phyloP scores from a whole-genome alignment of 2,888 invertebrate species.

The Spilosoma lubricipeda region DNA sequence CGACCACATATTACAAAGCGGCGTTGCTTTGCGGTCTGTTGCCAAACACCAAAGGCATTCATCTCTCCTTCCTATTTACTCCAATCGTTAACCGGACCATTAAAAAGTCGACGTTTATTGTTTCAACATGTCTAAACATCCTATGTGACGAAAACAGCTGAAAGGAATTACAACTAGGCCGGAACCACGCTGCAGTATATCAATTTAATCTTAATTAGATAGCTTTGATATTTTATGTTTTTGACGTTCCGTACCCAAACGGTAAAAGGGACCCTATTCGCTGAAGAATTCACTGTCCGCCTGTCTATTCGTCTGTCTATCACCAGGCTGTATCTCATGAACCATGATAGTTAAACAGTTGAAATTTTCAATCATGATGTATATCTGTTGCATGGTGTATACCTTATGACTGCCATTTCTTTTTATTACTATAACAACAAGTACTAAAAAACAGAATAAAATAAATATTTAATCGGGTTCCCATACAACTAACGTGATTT shows the following conservation, averaged over 20 bases:
- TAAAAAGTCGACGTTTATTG: slow-evolving; percentile 32
- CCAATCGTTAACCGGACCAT: slow-evolving; percentile 19
- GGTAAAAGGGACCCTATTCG: too few species aligned
- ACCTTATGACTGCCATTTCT: too few species aligned
- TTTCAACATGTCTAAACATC: slow-evolving; percentile 37
- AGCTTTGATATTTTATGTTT: background rate
- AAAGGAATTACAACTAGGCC: slow-evolving; percentile 29
- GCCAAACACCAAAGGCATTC: slow-evolving; percentile 10
- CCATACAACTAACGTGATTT: too few species aligned
- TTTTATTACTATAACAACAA: too few species aligned
- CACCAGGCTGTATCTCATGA: too few species aligned
- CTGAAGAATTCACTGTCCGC: too few species aligned
- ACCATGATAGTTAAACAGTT: too few species aligned
- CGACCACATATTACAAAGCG: slow-evolving; percentile 13
- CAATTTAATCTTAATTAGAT: background rate
- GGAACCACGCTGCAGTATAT: background rate
- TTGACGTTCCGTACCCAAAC: background rate
- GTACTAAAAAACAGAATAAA: too few species aligned
- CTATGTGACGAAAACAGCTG: slow-evolving; percentile 40
- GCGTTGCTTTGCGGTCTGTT: slow-evolving; percentile 12
- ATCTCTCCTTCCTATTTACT: slow-evolving; percentile 28
- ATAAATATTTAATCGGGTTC: too few species aligned
- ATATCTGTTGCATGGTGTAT: too few species aligned
- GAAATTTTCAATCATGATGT: too few species aligned
- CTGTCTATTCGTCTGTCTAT: too few species aligned